A percentile compares a stretch with the other conserved stretches of the same genome.
Evolutionary conservation across 2,113 vertebrate species (phyloP).

Genomic region (Siniperca knerii): DNA sequence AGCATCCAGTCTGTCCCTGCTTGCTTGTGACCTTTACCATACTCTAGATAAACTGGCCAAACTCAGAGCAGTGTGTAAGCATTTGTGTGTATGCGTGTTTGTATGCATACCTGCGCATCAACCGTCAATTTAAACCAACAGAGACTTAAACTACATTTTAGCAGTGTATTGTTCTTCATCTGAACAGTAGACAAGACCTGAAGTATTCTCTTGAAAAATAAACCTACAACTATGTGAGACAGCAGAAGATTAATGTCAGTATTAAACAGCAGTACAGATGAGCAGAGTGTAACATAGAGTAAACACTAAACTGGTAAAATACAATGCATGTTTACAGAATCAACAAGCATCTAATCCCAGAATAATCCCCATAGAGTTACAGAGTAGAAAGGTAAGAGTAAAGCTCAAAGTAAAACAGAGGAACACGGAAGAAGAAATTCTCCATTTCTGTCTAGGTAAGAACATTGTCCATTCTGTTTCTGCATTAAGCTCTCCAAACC

Average conservation of each 20-base stretch:
- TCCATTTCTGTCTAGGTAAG: slow-evolving; percentile 28
- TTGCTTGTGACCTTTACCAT: slow-evolving; percentile 64
- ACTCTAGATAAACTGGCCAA: slow-evolving; percentile 21
- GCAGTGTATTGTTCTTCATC: slow-evolving; percentile 18
- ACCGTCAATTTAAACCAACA: slow-evolving; percentile 4
- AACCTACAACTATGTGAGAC: slow-evolving; percentile 40
- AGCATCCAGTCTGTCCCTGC: slow-evolving; percentile 20
- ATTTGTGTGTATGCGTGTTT: background rate
- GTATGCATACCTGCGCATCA: background rate
- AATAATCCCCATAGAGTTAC: slow-evolving; percentile 51
- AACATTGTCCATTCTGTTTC: background rate
- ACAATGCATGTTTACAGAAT: slow-evolving; percentile 56
- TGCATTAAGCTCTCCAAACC: background rate
- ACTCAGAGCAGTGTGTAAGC: slow-evolving; percentile 11
- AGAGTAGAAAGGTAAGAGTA: slow-evolving; percentile 26
- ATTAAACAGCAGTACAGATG: slow-evolving; percentile 51
- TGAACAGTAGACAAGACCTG: slow-evolving; percentile 8
- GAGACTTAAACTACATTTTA: slow-evolving; percentile 17
- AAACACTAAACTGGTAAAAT: slow-evolving; percentile 45
- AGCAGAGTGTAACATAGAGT: slow-evolving; percentile 45
- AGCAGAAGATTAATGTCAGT: slow-evolving; percentile 49
- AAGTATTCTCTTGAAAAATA: slow-evolving; percentile 30
- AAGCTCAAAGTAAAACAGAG: slow-evolving; percentile 41
- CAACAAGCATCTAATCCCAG: slow-evolving; percentile 61
- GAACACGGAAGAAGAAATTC: slow-evolving; percentile 6